phyloP scores from a whole-genome alignment of 2,888 invertebrate genomes.

The Plagodis pulveraria region DNA sequence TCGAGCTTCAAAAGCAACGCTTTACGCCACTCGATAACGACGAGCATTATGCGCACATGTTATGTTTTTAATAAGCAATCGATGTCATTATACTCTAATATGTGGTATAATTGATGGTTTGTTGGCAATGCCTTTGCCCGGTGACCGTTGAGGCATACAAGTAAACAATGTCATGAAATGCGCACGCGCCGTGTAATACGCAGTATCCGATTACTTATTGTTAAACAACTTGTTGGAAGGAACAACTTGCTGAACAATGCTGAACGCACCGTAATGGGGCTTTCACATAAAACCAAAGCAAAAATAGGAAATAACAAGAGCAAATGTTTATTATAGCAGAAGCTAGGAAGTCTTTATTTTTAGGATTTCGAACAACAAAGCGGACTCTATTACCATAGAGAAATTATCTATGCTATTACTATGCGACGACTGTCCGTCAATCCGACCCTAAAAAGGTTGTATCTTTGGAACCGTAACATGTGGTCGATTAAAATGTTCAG shows the following conservation, averaged over 20 bases:
- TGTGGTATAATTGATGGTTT: not conserved
- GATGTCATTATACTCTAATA: not conserved
- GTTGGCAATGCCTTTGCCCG: slow-evolving; percentile 2
- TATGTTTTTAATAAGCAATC: not conserved
- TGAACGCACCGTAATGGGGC: not conserved
- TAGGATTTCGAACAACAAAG: too few species aligned
- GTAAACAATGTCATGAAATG: not conserved
- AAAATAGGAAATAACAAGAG: not conserved
- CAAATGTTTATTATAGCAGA: too few species aligned
- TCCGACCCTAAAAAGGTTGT: too few species aligned
- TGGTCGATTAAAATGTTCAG: too few species aligned
- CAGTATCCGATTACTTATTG: slow-evolving; percentile 26
- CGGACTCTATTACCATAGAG: too few species aligned
- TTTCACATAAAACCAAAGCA: not conserved
- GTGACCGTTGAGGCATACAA: slow-evolving; percentile 2
- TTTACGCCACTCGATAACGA: too few species aligned
- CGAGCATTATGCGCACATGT: too few species aligned
- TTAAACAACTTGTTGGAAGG: slow-evolving; percentile 1
- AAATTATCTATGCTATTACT: too few species aligned
- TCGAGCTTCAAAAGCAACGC: too few species aligned
- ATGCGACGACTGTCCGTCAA: too few species aligned
- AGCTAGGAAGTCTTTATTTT: too few species aligned
- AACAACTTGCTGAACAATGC: not conserved
- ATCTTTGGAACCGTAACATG: too few species aligned
- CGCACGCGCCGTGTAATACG: slow-evolving; percentile 9